Evolutionary conservation across 2,797 vertebrate genomes (phyloP).

Genomic region (Danio aesculapii): DNA sequence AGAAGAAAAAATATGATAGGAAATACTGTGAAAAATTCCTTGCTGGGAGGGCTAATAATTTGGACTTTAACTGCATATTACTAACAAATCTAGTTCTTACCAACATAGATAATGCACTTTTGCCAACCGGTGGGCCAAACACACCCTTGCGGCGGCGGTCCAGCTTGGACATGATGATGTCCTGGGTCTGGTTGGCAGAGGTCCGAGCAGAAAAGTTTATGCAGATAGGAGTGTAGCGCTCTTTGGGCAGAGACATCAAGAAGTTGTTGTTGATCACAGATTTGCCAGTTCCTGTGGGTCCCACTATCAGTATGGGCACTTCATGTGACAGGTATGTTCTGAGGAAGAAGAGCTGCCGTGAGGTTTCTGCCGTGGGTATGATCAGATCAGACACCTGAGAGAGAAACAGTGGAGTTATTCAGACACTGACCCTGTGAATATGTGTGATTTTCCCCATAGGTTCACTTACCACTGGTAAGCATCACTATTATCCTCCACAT

Average conservation of each 20-base stretch:
- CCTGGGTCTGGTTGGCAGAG: conserved; percentile 91
- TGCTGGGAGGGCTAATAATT: too few species aligned
- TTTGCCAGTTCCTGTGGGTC: conserved; percentile 94
- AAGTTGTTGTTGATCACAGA: conserved; percentile 90
- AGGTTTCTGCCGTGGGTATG: conserved; percentile 91
- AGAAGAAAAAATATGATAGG: too few species aligned
- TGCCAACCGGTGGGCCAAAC: conserved; percentile 89
- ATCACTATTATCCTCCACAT: not conserved
- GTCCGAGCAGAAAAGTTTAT: conserved; percentile 95
- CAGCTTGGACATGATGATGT: conserved; percentile 93
- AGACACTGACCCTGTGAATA: conserved; percentile 1
- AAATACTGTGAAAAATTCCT: too few species aligned
- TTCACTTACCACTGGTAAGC: not conserved
- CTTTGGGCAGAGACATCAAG: conserved; percentile 86
- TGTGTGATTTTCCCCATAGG: not conserved
- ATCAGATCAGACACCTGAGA: conserved; percentile 91
- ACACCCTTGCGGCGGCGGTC: conserved; percentile 89
- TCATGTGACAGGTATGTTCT: conserved; percentile 84
- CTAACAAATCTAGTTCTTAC: conserved; percentile 72
- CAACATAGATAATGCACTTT: conserved; percentile 90
- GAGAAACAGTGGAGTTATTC: not conserved
- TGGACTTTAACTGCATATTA: too few species aligned
- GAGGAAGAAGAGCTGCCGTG: conserved; percentile 90
- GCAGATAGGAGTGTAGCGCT: conserved; percentile 84
- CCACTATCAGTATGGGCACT: conserved; percentile 87